Base-by-base conservation (phyloP, 2,888 invertebrate genomes). In the Metacarcinus magister region DNA sequence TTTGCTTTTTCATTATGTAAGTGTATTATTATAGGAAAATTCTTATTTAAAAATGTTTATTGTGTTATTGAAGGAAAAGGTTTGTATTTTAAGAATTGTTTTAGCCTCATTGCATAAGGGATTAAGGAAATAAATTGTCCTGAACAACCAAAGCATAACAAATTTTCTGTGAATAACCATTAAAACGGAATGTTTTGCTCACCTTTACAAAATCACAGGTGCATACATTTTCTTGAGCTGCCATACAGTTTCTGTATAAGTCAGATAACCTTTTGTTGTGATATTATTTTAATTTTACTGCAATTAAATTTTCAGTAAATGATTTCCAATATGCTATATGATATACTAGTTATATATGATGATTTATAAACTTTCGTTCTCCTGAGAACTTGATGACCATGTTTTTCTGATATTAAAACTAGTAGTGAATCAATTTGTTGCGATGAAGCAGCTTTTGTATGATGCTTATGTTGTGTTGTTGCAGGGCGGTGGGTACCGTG, bases 401-500 rank as follows among this genome's bases (percentile, higher is more conserved):
- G 54, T 93, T 93, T 93, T 54, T 10, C 93, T 93, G 93, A 93
- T n/a, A 44, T 43, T 54, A 16, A 16, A 92, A 92, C 39, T 75
- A 10, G 19, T 67, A 16, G 48, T 91, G 2, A 23, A 16, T 44
- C 19, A 5, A n/a, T n/a, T 8, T 28, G 28, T 28, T n/a, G 28
- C n/a, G n/a, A 4, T 75, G 23, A 5, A 3, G 60, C 23, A 23
- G 3, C 60, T 75, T 8, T 4, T 75, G 28, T n/a, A 75, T 75
- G 75, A 75, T 28, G 28, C 23, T 75, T n/a, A n/a, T 39, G 43
- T 75, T 43, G 3, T 75, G 67, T 10, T 32, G 43, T 94, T 92
- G 43, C 90, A 96, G 96, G 97, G 97, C 82, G 96, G 97, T 92
- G 97, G 97, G 90, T 97, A 97, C 95, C 96, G 96, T 94, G 97